Percentiles rank a stretch among this genome's conserved stretches.
Evolutionary conservation across 2,113 vertebrate genomes (phyloP).

Genomic region (Mungos mungo): DNA sequence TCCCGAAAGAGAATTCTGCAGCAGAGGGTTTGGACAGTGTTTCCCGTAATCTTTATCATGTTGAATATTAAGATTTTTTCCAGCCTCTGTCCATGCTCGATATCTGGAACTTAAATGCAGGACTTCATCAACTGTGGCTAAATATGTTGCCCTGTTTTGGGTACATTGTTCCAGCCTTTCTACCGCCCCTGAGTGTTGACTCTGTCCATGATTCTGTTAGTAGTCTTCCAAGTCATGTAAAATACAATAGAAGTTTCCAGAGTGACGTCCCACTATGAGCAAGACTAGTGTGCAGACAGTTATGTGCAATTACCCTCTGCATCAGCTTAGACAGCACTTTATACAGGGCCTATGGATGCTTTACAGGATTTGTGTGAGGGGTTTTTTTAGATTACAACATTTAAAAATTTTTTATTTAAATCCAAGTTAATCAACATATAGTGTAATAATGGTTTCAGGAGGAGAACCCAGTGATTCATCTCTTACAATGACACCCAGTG

Average conservation of each 20-base stretch:
- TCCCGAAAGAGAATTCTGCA: background rate
- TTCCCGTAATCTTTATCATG: background rate
- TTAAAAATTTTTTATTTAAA: too few species aligned
- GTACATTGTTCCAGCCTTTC: background rate
- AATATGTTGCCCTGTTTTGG: background rate
- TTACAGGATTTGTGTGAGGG: background rate
- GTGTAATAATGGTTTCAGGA: too few species aligned
- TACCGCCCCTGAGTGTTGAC: background rate
- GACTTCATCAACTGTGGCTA: background rate
- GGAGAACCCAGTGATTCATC: too few species aligned
- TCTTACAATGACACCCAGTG: too few species aligned
- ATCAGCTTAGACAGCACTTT: background rate
- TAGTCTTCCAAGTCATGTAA: background rate
- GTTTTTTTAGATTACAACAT: too few species aligned
- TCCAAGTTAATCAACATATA: too few species aligned
- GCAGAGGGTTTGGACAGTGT: background rate
- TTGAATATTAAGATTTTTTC: background rate
- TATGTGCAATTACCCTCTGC: background rate
- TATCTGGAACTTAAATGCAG: background rate
- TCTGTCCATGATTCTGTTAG: background rate
- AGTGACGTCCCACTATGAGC: too few species aligned
- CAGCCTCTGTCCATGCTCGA: background rate
- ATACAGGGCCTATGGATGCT: background rate
- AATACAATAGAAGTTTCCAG: background rate
- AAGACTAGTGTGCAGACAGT: background rate